Percentiles rank a stretch among this genome's conserved stretches.
Conservation (phyloP, 2,797 vertebrate genomes). For the Otolemur crassicaudatus region DNA sequence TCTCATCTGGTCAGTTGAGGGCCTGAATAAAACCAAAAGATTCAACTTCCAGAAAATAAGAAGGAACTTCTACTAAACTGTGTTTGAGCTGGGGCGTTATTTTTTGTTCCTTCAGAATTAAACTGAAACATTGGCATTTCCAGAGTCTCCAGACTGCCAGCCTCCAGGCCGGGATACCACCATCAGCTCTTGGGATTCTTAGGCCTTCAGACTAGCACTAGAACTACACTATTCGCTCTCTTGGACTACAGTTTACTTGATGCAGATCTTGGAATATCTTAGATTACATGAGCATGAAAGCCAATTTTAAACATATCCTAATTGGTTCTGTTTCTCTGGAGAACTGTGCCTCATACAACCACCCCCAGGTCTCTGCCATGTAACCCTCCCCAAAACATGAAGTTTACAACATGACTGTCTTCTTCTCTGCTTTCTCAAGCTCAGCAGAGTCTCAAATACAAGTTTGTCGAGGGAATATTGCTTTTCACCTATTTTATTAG, state of each 20-base stretch:
- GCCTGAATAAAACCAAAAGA: not conserved
- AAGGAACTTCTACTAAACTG: not conserved
- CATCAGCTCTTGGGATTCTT: not conserved
- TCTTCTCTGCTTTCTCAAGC: not conserved
- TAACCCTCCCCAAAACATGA: not conserved
- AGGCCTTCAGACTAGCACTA: not conserved
- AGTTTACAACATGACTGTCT: not conserved
- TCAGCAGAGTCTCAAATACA: not conserved
- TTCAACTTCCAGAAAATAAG: no score
- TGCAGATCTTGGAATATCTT: not conserved
- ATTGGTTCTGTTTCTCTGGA: not conserved
- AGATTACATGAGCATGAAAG: not conserved
- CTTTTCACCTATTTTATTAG: not conserved
- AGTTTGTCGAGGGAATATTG: not conserved
- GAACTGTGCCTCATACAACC: not conserved
- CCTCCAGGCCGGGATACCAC: rapidly evolving
- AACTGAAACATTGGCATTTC: not conserved
- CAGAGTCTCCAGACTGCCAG: not conserved
- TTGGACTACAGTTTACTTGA: not conserved
- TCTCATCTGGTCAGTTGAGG: not conserved
- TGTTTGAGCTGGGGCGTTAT: not conserved
- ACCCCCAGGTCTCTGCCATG: not conserved
- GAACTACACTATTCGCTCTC: not conserved
- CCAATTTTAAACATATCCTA: not conserved
- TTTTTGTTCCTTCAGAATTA: not conserved